A percentile compares a stretch with the other conserved stretches of the same genome.
phyloP scores from a whole-genome alignment of 2,888 invertebrate genomes.

The Nemotelus pantherinus region DNA sequence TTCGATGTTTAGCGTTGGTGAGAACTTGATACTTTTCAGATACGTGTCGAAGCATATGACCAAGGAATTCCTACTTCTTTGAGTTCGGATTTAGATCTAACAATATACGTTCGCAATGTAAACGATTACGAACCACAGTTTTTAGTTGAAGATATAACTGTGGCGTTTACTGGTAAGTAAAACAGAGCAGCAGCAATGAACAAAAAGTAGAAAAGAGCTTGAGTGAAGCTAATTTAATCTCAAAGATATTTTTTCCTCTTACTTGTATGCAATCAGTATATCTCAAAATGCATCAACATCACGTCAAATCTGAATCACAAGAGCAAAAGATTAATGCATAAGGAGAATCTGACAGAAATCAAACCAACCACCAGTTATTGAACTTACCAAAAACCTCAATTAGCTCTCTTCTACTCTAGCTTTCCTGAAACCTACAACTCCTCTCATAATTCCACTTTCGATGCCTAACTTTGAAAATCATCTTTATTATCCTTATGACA shows the following conservation, averaged over 20 bases:
- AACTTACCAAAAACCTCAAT: no score
- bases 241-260: neutral
- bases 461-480: no score
- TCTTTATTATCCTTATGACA: no score
- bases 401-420: no score
- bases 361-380: no score
- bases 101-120: constrained; percentile 87
- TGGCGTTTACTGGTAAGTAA: constrained; percentile 76
- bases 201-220: constrained; percentile 14
- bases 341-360: no score
- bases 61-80: constrained; percentile 86
- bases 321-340: no score
- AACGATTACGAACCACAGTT: constrained; percentile 92
- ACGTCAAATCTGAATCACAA: no score
- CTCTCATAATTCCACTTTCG: no score
- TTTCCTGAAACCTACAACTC: no score
- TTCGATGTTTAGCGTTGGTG: neutral
- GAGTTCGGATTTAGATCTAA: constrained; percentile 86
- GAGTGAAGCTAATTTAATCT: constrained; percentile 4
- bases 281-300: no score
- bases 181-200: neutral
- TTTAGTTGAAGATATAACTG: constrained; percentile 73
- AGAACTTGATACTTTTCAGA: constrained; percentile 65
- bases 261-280: no score
- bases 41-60: constrained; percentile 90